A percentile compares a stretch with the other conserved stretches of the same genome.
These are phyloP conservation scores for Idaea dimidiata DNA, from an alignment of 2,888 invertebrate genomes.

Conservation along the genomic window DNA sequence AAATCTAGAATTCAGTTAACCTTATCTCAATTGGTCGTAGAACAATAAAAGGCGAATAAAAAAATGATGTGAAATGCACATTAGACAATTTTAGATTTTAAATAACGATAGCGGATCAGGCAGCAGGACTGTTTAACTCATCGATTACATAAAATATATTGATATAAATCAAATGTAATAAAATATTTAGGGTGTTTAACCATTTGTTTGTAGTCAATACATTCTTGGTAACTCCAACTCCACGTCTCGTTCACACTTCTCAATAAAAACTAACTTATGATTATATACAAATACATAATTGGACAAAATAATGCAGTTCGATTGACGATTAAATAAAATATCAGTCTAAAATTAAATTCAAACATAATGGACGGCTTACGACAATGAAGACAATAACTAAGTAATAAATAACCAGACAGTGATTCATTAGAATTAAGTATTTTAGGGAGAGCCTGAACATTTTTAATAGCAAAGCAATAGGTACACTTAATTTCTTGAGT, in stretches of 20 bases:
- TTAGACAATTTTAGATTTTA: neutral
- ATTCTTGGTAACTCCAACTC: neutral
- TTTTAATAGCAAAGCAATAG: neutral
- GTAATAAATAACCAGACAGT: neutral
- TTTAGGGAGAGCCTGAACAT: neutral
- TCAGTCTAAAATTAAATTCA: conserved; percentile 33
- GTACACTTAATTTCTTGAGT: neutral
- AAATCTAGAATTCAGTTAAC: too few species aligned
- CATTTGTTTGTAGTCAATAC: neutral
- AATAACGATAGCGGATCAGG: neutral
- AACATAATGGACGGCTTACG: conserved; percentile 73
- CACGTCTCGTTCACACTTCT: conserved; percentile 1
- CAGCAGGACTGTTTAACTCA: neutral
- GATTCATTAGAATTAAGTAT: neutral
- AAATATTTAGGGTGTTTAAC: neutral
- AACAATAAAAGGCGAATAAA: neutral
- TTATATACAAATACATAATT: conserved; percentile 6
- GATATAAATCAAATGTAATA: neutral
- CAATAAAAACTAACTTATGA: conserved; percentile 7
- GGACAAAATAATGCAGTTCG: conserved; percentile 32
- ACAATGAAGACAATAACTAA: conserved; percentile 32
- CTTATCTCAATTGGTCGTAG: neutral
- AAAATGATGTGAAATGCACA: neutral
- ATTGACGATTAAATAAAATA: neutral
- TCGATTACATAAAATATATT: neutral